These are phyloP conservation scores for Diphyllodes magnificus DNA, from an alignment of 2,113 vertebrate species.

Conservation along the genomic window DNA sequence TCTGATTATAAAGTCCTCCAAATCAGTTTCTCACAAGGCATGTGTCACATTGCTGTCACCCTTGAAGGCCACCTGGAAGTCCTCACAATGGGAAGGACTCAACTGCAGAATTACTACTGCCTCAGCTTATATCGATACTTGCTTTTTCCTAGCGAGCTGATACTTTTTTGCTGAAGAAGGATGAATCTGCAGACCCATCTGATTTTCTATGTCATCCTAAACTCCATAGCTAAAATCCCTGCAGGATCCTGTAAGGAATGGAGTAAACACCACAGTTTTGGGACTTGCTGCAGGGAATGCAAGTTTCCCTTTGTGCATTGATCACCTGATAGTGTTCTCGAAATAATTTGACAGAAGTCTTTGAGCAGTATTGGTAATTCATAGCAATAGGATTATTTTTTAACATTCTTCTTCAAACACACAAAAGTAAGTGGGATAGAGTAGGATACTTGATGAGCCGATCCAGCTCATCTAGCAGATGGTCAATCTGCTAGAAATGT, in stretches of 20 bases:
- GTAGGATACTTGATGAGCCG: neutral
- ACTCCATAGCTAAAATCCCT: neutral
- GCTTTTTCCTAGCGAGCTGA: neutral
- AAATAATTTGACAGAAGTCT: neutral
- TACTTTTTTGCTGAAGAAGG: neutral
- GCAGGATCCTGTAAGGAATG: neutral
- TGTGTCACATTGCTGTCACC: neutral
- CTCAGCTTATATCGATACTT: neutral
- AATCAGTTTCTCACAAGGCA: neutral
- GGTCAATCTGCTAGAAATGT: neutral
- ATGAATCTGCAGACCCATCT: neutral
- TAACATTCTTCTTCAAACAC: neutral
- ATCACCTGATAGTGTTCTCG: neutral
- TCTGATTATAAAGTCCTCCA: neutral
- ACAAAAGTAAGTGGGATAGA: neutral
- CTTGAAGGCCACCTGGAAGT: neutral
- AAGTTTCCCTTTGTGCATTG: neutral
- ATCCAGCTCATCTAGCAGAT: neutral
- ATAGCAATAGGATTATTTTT: neutral
- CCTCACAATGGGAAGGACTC: neutral
- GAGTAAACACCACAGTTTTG: neutral
- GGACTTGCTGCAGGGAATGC: neutral
- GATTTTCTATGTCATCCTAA: neutral
- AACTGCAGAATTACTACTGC: neutral
- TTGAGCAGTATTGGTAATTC: neutral